Percentiles rank a stretch among this genome's conserved stretches.
Conservation (phyloP, 2,888 invertebrate genomes). For the Micropterix aruncella region DNA sequence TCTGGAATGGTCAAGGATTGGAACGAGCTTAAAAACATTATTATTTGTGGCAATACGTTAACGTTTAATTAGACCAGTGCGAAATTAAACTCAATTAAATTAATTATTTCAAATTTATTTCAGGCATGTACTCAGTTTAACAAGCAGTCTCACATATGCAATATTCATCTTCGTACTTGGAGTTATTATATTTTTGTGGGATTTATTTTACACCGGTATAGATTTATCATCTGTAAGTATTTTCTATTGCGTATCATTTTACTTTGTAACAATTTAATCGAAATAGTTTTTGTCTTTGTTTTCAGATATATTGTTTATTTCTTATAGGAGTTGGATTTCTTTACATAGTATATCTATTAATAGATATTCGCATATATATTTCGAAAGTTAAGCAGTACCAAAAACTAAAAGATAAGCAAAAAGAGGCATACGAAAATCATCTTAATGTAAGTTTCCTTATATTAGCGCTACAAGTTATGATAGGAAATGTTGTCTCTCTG, state of each 20-base stretch:
- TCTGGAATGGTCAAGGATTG: too few species aligned
- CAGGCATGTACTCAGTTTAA: constrained; percentile 44
- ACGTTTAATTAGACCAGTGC: too few species aligned
- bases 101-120: too few species aligned
- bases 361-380: constrained; percentile 47
- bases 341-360: constrained; percentile 44
- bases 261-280: too few species aligned
- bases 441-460: constrained; percentile 23
- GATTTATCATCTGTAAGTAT: constrained; percentile 39
- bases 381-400: constrained; percentile 29
- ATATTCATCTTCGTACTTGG: constrained; percentile 53
- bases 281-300: too few species aligned
- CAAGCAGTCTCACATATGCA: constrained; percentile 53
- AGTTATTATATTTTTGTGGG: constrained; percentile 45
- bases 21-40: too few species aligned
- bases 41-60: too few species aligned
- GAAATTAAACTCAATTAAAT: too few species aligned
- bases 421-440: constrained; percentile 24
- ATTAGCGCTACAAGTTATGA: too few species aligned
- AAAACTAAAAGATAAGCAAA: constrained; percentile 24
- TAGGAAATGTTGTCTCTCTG: too few species aligned
- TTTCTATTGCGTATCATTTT: constrained; percentile 6
- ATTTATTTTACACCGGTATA: constrained; percentile 32
- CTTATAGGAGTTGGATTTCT: constrained; percentile 41
- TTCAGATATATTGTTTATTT: constrained; percentile 47